phyloP scores from a whole-genome alignment of 2,113 vertebrate species.

The Notothenia coriiceps region DNA sequence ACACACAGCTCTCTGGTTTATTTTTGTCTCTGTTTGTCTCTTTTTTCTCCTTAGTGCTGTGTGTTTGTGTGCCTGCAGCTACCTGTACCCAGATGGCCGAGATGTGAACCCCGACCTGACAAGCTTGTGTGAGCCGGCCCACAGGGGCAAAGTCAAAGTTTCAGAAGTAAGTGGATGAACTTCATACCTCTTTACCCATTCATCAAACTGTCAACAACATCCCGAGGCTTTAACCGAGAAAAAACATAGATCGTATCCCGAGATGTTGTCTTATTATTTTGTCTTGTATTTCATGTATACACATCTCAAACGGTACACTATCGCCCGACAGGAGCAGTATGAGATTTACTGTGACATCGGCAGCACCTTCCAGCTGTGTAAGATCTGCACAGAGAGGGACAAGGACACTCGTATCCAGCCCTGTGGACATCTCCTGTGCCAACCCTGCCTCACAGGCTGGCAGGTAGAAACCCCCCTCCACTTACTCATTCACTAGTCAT shows the following conservation, averaged over 20 bases:
- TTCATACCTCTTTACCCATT: conserved; percentile 6
- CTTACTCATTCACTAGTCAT: not conserved
- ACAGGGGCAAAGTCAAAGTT: conserved; percentile 79
- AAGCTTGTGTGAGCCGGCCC: conserved; percentile 64
- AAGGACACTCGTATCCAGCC: conserved; percentile 89
- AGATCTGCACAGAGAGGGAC: conserved; percentile 89
- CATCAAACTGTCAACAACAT: conserved; percentile 13
- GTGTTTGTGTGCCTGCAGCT: conserved; percentile 77
- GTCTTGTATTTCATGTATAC: not conserved
- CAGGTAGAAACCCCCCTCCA: conserved; percentile 76
- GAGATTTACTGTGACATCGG: conserved; percentile 90
- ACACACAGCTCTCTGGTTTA: not conserved
- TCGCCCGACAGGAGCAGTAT: conserved; percentile 86
- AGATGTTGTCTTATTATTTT: not conserved
- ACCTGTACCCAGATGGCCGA: conserved; percentile 88
- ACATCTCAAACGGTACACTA: not conserved
- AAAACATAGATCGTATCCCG: conserved; percentile 17
- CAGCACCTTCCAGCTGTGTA: conserved; percentile 91
- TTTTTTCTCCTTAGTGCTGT: conserved; percentile 13
- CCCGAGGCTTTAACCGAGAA: not conserved
- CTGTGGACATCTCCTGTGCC: conserved; percentile 91
- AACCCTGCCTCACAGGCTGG: conserved; percentile 85
- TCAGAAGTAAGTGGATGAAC: conserved; percentile 79
- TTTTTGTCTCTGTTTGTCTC: not conserved
- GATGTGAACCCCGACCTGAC: conserved; percentile 86